Evolutionary conservation across 2,113 vertebrate species (phyloP), one percentile per base, ranked within the genome.

Genomic region (Dipodomys ordii): DNA sequence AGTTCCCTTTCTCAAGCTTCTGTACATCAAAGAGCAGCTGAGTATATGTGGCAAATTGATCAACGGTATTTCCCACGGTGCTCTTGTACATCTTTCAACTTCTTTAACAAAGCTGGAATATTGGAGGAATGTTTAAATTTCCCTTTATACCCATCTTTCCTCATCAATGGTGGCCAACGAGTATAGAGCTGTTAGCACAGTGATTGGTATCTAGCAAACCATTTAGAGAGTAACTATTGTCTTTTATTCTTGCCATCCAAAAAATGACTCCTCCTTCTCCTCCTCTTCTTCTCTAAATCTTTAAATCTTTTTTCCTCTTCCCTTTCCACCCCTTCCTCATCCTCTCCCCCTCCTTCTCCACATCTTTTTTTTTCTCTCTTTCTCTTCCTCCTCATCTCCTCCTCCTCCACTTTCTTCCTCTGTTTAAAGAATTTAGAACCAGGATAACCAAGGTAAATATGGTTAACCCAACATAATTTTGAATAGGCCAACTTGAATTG

Each of bases 371-470:
- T 76, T 19, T 65, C n/a, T 22, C 53, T 57, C 15, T 12, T 49
- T 12, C 49, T 49, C 53, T 13, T 16, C 53, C 15, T 57, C 16
- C 15, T 57, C 15, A 2, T 57, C 53, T 12, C 12, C 49, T 12
- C 49, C 12, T 49, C 49, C 49, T 49, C 49, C 49, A 64, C 16
- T 46, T 28, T 22, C 39, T 20, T 32, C 39, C 72, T 60, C 62
- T 74, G 69, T 82, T 35, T 46, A 18, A 65, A 25, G 20, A 91
- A 72, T 23, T 74, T 22, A 94, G 46, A 82, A 39, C 30, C 30
- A 77, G 10, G 39, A 28, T 35, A 77, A 86, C 19, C 25, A 64
- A 81, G 18, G 22, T 78, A 93, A 93, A 91, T 57, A 83, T 69
- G 28, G 32, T 25, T 73, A 87, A 79, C 64, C 30, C 46, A 82